These are phyloP conservation scores for Smutsia temminckii DNA, from an alignment of 2,797 vertebrate species.

Conservation along the genomic window DNA sequence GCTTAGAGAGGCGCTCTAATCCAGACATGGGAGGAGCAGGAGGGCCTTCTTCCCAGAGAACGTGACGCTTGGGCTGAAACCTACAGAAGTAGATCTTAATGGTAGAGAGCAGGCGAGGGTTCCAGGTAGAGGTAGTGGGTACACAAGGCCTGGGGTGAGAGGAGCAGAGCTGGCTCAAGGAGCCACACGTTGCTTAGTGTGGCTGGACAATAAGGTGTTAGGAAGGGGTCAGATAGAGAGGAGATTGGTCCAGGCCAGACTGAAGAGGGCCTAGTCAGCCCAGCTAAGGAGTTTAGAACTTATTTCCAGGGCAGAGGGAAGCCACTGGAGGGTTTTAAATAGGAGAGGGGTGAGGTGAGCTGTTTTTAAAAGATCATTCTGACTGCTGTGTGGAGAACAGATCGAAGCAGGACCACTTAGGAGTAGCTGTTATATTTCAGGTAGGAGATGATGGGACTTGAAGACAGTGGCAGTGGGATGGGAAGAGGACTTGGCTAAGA, in stretches of 20 bases:
- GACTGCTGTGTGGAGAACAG: neutral
- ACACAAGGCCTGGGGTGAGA: neutral
- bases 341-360: neutral
- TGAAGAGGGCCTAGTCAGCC: neutral
- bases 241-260: neutral
- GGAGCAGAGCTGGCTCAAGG: neutral
- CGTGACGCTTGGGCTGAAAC: neutral
- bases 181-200: no score
- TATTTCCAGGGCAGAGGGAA: neutral
- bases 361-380: neutral
- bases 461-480: neutral
- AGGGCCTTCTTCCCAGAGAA: conserved; percentile 7
- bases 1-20: neutral
- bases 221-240: neutral
- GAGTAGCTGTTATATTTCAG: neutral
- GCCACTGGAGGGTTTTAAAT: neutral
- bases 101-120: neutral
- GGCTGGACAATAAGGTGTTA: neutral
- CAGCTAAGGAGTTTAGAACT: neutral
- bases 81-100: neutral
- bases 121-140: neutral
- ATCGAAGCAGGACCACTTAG: neutral
- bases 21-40: neutral
- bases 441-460: neutral
- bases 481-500: neutral